These are phyloP conservation scores for Pteropus rufus DNA, from an alignment of 2,797 vertebrate species.

Conservation along the genomic window DNA sequence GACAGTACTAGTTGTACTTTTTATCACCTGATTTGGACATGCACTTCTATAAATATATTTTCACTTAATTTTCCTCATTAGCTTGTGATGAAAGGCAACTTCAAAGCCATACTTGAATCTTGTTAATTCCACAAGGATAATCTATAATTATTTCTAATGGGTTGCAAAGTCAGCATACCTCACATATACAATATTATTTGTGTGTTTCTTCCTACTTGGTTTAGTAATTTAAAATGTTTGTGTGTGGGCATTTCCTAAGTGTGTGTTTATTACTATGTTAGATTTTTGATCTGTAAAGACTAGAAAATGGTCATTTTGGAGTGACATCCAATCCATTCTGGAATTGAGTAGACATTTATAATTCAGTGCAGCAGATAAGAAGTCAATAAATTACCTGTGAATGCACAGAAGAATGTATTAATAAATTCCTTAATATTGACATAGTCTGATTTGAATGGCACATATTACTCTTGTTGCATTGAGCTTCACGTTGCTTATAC, in stretches of 20 bases:
- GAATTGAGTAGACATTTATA: neutral
- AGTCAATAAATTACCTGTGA: neutral
- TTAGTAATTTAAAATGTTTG: neutral
- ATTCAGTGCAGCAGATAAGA: neutral
- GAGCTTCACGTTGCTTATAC: neutral
- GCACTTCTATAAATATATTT: neutral
- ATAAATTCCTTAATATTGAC: neutral
- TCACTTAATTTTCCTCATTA: neutral
- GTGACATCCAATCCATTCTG: neutral
- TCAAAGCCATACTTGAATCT: neutral
- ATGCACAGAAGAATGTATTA: neutral
- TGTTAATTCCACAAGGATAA: neutral
- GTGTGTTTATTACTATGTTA: neutral
- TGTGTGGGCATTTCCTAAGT: neutral
- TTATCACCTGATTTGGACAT: neutral
- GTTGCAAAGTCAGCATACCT: neutral
- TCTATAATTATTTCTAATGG: neutral
- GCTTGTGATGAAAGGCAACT: neutral
- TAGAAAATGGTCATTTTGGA: neutral
- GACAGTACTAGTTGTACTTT: neutral
- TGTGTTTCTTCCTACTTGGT: neutral
- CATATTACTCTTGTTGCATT: neutral
- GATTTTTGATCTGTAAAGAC: neutral
- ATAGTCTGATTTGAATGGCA: neutral
- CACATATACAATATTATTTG: neutral